Evolutionary conservation across 2,888 invertebrate genomes (phyloP).

Genomic region (Pheosia gnoma): DNA sequence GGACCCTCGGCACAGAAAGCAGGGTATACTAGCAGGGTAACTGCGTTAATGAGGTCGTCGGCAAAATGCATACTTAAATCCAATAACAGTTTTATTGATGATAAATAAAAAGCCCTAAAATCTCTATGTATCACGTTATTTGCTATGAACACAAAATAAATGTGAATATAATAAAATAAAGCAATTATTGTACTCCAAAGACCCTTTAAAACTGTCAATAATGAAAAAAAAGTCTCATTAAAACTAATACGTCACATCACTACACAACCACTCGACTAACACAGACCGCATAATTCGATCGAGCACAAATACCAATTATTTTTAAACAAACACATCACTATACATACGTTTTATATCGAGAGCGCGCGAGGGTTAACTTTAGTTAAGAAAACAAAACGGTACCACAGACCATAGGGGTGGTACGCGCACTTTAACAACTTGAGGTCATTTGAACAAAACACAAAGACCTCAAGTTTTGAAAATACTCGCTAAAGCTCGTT

Average conservation of each 20-base stretch:
- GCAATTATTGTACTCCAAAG: background rate
- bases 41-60: too few relatives aligned
- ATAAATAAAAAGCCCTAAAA: too few relatives aligned
- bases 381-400: slow-evolving; percentile 43
- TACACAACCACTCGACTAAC: slow-evolving; percentile 3
- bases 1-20: too few relatives aligned
- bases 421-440: background rate
- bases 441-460: background rate
- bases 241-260: slow-evolving; percentile 4
- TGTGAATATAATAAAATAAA: too few relatives aligned
- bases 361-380: slow-evolving; percentile 39
- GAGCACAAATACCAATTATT: slow-evolving; percentile 29
- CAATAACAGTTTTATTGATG: too few relatives aligned
- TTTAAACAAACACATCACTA: slow-evolving; percentile 46
- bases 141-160: too few relatives aligned
- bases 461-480: too few relatives aligned
- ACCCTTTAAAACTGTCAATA: background rate
- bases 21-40: too few relatives aligned
- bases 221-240: slow-evolving; percentile 4
- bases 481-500: too few relatives aligned
- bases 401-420: slow-evolving; percentile 28
- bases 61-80: too few relatives aligned
- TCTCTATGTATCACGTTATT: too few relatives aligned
- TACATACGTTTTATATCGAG: slow-evolving; percentile 24
- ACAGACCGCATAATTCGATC: slow-evolving; percentile 6